Base-by-base conservation (phyloP, 2,888 invertebrate genomes). In the Phalangium opilio region DNA sequence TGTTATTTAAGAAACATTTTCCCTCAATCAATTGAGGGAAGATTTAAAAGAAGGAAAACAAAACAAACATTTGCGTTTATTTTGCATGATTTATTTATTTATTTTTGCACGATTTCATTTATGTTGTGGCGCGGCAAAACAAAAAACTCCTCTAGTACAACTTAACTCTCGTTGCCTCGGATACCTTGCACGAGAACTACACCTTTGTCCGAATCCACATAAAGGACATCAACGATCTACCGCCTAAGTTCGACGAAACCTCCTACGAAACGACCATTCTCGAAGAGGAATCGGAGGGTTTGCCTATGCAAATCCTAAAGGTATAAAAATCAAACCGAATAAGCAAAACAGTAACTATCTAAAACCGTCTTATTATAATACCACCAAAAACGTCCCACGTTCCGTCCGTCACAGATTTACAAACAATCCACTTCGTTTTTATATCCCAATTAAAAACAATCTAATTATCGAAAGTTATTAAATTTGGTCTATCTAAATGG, bases 171-270 rank as follows among this genome's bases (percentile, higher is more conserved):
- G 84, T 86, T 65, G 84, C 84, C 52, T 85, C 87, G 56, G 83
- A 85, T 71, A 84, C 85, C 65, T 76, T 83, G 68, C 84, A 84
- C 74, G 87, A 89, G 71, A 84, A 83, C 73, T 77, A 77, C 60
- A 86, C 86, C 58, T 77, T 75, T 51, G 81, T 89, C 58, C 75
- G 83, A 61, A 79, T 89, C 61, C 76, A 79, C 64, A 76, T 86
- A 45, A 80, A 80, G 60, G 86, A 89, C 69, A 81, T 83, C 63
- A 89, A 89, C 72, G 90, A 90, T 70, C 75, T 87, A 62, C 83
- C 87, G 45, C 90, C 90, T 27, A 75, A 75, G 59, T 83, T 84
- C 69, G 75, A 78, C 55, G 73, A 77, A 63, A 75, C 77, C 57
- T 67, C 75, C 48, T 85, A 84, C 72, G 68, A 76, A 63, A 76